Conservation (phyloP, 2,888 invertebrate species). For the Eurytoma adleriae region DNA sequence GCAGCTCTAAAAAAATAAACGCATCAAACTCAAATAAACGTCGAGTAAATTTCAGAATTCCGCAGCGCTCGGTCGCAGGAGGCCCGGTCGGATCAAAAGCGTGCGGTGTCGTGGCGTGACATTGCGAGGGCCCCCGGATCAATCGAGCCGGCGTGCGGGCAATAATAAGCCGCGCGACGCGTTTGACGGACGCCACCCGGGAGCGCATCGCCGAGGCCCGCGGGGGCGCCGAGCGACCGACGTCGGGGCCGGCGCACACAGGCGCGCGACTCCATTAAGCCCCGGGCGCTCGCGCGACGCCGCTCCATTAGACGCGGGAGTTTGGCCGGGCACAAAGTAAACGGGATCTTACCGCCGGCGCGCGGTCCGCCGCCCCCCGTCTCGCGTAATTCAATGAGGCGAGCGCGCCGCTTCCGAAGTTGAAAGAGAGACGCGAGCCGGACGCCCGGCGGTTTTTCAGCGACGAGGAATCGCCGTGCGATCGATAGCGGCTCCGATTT, state of each 20-base stretch:
- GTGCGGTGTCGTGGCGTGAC: too few species aligned
- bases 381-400: too few species aligned
- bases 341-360: background rate
- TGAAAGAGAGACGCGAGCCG: too few species aligned
- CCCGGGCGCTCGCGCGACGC: too few species aligned
- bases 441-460: too few species aligned
- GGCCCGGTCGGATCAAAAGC: too few species aligned
- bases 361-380: background rate
- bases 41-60: too few species aligned
- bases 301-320: constrained; percentile 12
- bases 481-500: too few species aligned
- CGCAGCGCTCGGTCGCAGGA: too few species aligned
- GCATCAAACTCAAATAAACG: background rate
- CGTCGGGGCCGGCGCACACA: constrained; percentile 1
- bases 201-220: background rate
- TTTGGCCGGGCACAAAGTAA: background rate
- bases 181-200: background rate
- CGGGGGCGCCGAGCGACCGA: background rate
- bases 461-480: too few species aligned
- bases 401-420: too few species aligned
- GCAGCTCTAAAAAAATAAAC: too few species aligned
- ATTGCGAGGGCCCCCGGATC: background rate
- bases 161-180: constrained; percentile 24
- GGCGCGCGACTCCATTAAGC: constrained; percentile 37
- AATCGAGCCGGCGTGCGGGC: background rate